Base-by-base conservation (phyloP, 1,140 invertebrate genomes). In the Apis dorsata region DNA sequence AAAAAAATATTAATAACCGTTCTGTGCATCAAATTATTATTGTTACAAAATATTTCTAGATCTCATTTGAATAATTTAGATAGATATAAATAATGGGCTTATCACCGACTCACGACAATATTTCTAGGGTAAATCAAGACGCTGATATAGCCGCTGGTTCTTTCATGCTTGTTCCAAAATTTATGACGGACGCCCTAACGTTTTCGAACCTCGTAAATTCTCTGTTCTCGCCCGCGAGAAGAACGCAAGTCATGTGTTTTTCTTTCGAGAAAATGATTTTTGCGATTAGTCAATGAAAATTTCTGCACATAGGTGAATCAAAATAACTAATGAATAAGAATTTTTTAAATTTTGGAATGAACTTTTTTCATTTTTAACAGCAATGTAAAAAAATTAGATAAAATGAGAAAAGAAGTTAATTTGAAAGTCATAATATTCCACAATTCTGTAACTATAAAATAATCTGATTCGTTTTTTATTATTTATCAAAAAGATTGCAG, bases 141-240 rank as follows among this genome's bases (percentile, higher is more conserved):
- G 74, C 55, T 82, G 80, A 82, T 82, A 82, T 77, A 77, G 44
- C 55, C 57, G 17, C 17, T 55, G 19, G 62, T 55, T 81, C 80
- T 81, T 77, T 82, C 80, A 74, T 77, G 55, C 49, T 70, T 49
- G 73, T 82, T 77, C 65, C 24, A 11, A 60, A 69, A 82, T 82
- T 82, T 82, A 82, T 82, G 74, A 82, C 65, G 49, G 73, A 60
- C 65, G 74, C 73, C 72, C 65, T 62, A 77, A 69, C 80, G 68
- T 77, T 82, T 77, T 21, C 55, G 73, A 17, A 57, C 11, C 55
- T 70, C 80, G 65, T 82, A 82, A 77, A 82, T 82, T 82, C 28
- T 28, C 28, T 28, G 21, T 49, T 34, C 34, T 44, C n/a, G 24
- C n/a, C 17, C 3, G 17, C 57, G 21, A 17, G 21, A 13, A 62